Evolutionary conservation across 1,140 invertebrate genomes (phyloP), one percentile per base, ranked within the genome.

Genomic region (Polyergus mexicanus): DNA sequence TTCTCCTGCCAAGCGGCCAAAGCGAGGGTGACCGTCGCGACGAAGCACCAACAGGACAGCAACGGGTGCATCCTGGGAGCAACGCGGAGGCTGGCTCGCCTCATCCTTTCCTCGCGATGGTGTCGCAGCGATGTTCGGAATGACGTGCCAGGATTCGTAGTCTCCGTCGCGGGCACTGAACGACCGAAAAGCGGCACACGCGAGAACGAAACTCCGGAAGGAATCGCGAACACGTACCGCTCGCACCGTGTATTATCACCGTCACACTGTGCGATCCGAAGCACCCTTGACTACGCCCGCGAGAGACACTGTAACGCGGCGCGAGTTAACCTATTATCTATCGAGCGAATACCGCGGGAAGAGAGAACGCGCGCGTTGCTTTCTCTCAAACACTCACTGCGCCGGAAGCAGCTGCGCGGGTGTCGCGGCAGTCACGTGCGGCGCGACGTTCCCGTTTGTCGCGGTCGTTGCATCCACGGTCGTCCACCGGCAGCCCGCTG

Each of bases 1-100:
- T 98, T 98, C 95, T 98, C 97, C 96, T 98, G 97, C 97, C 97
- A 98, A 90, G 97, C 97, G 11, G 94, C 95, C 54, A 94, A 84
- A 13, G 90, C 89, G 54, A 92, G 58, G 76, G 93, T 89, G 68
- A 93, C 78, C 65, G 91, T 89, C 81, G 88, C 90, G 89, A 91
- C 89, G 68, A 92, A 88, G 89, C 88, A 91, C 89, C 90, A 93
- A 56, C 89, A 92, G 77, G 74, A 83, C 22, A 90, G 74, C 83
- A 90, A 58, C 13, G 89, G 88, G 10, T 69, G 89, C 89, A 91
- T 84, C 89, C 86, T 77, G 71, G 86, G 72, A 47, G 78, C 60
- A 7, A 74, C 81, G 72, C 65, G 38, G 84, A 80, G 60, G 85
- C 89, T 65, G 83, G 81, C 80, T 69, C 86, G 88, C 89, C 89